Conservation (phyloP, 2,113 vertebrate species). For the Mohoua ochrocephala region DNA sequence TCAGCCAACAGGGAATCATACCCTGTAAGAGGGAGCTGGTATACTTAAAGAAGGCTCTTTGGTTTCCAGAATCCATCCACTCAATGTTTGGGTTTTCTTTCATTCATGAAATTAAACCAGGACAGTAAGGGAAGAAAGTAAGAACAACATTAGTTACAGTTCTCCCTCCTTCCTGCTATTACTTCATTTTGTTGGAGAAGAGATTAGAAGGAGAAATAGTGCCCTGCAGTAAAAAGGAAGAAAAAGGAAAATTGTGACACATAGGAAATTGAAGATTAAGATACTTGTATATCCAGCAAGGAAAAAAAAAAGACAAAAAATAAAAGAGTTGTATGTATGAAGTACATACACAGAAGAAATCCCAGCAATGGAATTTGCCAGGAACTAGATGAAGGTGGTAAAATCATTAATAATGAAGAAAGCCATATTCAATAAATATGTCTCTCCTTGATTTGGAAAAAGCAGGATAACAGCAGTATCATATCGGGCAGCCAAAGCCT, state of each 20-base stretch:
- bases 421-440: constrained; percentile 8
- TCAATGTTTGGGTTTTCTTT: not conserved
- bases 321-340: not conserved
- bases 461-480: constrained; percentile 21
- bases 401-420: constrained; percentile 37
- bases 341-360: not conserved
- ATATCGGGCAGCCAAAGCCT: constrained; percentile 1
- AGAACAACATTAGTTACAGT: not conserved
- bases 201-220: not conserved
- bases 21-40: not conserved
- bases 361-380: not conserved
- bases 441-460: not conserved
- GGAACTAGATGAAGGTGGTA: not conserved
- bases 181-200: not conserved
- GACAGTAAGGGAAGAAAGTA: not conserved
- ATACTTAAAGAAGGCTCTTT: not conserved
- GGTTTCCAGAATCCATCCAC: not conserved
- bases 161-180: not conserved
- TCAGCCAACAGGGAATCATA: not conserved
- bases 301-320: not conserved
- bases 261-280: not conserved
- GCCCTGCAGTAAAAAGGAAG: not conserved
- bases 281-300: not conserved
- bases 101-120: not conserved
- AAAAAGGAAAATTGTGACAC: not conserved